A percentile compares a stretch with the other conserved stretches of the same genome.
Evolutionary conservation across 2,888 invertebrate species (phyloP).

Genomic region (Crossocerus cetratus): DNA sequence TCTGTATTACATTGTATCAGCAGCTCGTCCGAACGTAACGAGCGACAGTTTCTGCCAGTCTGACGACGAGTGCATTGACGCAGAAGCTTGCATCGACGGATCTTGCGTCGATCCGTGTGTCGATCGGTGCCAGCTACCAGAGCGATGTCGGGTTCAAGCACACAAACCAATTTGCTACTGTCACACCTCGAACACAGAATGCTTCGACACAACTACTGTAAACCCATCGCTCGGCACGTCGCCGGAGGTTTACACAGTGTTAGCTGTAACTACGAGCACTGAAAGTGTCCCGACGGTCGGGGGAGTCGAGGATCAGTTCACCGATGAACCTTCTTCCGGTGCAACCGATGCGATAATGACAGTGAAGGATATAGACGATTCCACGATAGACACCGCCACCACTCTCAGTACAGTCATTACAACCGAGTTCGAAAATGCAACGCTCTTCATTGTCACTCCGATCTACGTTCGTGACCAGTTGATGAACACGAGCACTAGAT

Average conservation of each 20-base stretch:
- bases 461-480: conserved; percentile 9
- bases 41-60: conserved; percentile 84
- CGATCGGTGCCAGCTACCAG: conserved; percentile 86
- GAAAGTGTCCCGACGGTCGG: conserved; percentile 15
- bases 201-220: neutral
- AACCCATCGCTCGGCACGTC: no score
- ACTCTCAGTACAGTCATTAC: neutral
- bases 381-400: conserved; percentile 11
- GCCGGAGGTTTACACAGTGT: no score
- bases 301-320: conserved; percentile 8
- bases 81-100: conserved; percentile 90
- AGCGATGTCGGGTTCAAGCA: conserved; percentile 88
- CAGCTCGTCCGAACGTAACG: conserved; percentile 78
- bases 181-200: conserved; percentile 38
- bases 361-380: neutral
- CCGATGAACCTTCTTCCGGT: neutral
- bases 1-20: conserved; percentile 74
- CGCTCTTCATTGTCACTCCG: conserved; percentile 31
- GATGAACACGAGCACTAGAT: conserved; percentile 6
- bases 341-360: neutral
- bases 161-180: conserved; percentile 91
- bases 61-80: conserved; percentile 90
- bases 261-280: conserved; percentile 13
- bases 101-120: conserved; percentile 90
- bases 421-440: conserved; percentile 8